phyloP scores from a whole-genome alignment of 2,888 invertebrate genomes.

The Agrypnus murinus region DNA sequence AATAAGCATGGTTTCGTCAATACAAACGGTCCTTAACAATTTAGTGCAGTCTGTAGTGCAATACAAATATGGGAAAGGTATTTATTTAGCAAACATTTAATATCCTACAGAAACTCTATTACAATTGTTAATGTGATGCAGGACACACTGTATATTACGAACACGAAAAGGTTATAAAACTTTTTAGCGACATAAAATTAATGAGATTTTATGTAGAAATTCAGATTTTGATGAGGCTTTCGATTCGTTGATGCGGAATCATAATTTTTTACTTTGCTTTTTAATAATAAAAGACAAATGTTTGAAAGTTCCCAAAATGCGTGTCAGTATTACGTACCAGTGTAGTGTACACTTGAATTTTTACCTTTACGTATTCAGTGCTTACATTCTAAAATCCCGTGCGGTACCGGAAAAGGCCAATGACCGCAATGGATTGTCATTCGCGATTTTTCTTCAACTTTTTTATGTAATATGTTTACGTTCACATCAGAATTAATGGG shows the following conservation, averaged over 20 bases:
- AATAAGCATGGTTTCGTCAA: too few species aligned
- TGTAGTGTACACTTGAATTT: conserved; percentile 41
- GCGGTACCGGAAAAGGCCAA: conserved; percentile 54
- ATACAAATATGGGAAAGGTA: too few species aligned
- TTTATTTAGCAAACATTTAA: too few species aligned
- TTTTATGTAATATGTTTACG: conserved; percentile 55
- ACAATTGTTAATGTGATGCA: too few species aligned
- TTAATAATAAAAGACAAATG: conserved; percentile 53
- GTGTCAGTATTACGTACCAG: conserved; percentile 57
- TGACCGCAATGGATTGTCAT: conserved; percentile 57
- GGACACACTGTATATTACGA: too few species aligned
- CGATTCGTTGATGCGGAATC: conserved; percentile 18
- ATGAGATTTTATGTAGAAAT: too few species aligned
- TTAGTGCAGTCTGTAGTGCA: too few species aligned
- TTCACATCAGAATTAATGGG: conserved; percentile 55
- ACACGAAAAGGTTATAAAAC: too few species aligned
- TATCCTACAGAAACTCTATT: too few species aligned
- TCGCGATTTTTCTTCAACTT: conserved; percentile 55
- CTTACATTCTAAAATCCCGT: conserved; percentile 55
- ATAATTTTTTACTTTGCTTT: conserved; percentile 41
- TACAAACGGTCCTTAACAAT: too few species aligned
- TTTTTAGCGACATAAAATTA: too few species aligned
- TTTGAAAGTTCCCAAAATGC: conserved; percentile 59
- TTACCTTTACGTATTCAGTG: conserved; percentile 49
- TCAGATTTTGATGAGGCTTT: too few species aligned